A percentile compares a stretch with the other conserved stretches of the same genome.
Evolutionary conservation across 2,797 vertebrate species (phyloP).

Genomic region (Champsocephalus gunnari): DNA sequence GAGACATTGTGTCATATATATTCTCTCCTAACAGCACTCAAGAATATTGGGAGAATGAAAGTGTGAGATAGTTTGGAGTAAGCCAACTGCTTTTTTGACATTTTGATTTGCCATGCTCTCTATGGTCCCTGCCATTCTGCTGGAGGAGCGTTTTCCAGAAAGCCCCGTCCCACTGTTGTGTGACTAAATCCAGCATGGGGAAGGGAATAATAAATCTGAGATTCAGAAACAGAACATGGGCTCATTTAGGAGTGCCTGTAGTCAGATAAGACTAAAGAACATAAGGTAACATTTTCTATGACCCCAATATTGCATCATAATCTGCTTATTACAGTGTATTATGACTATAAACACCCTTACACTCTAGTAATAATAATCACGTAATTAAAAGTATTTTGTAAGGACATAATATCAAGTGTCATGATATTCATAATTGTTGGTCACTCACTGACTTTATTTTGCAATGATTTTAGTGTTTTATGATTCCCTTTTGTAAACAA

Average conservation of each 20-base stretch:
- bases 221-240: slow-evolving; percentile 47
- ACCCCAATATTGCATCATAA: too few species aligned
- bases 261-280: slow-evolving; percentile 43
- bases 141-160: slow-evolving; percentile 57
- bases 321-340: too few species aligned
- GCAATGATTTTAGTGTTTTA: too few species aligned
- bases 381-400: too few species aligned
- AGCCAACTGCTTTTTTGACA: slow-evolving; percentile 65
- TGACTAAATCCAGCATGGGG: slow-evolving; percentile 65
- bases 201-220: slow-evolving; percentile 62
- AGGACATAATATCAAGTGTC: too few species aligned
- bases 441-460: too few species aligned
- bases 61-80: slow-evolving; percentile 51
- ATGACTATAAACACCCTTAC: too few species aligned
- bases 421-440: too few species aligned
- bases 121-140: slow-evolving; percentile 55
- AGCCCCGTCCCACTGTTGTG: slow-evolving; percentile 61
- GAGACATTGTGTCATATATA: slow-evolving; percentile 63
- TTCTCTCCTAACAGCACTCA: slow-evolving; percentile 38
- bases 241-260: slow-evolving; percentile 40
- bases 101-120: slow-evolving; percentile 73
- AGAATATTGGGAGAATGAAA: slow-evolving; percentile 47
- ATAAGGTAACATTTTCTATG: background rate
- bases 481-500: too few species aligned
- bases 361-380: too few species aligned